A percentile compares a stretch with the other conserved stretches of the same genome.
Evolutionary conservation across 2,888 invertebrate genomes (phyloP).

Genomic region (Cerastis leucographa): DNA sequence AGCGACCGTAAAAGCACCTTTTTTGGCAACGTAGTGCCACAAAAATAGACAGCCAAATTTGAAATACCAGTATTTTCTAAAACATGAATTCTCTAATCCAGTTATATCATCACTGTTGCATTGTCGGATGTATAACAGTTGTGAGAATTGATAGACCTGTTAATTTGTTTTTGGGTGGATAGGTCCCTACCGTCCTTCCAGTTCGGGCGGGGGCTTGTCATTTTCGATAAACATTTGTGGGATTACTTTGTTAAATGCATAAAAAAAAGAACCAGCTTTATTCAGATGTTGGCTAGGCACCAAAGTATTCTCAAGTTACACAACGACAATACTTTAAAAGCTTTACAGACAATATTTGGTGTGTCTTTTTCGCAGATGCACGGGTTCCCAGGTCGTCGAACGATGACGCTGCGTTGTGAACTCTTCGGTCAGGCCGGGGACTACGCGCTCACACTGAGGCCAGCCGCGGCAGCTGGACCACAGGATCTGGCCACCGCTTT

Average conservation of each 20-base stretch:
- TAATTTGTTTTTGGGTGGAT: background rate
- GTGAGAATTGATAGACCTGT: background rate
- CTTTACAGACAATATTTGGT: background rate
- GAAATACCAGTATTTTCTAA: background rate
- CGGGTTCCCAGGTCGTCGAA: constrained; percentile 92
- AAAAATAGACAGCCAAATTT: constrained; percentile 1
- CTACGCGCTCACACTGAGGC: constrained; percentile 94
- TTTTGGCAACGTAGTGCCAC: background rate
- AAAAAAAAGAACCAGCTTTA: too few species aligned
- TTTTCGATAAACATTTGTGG: background rate
- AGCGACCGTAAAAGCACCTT: background rate
- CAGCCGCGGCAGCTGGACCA: constrained; percentile 91
- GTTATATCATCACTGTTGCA: too few species aligned
- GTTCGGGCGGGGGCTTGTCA: background rate
- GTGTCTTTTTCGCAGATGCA: constrained; percentile 78
- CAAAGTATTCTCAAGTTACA: background rate
- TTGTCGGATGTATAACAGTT: background rate
- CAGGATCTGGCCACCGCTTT: constrained; percentile 93
- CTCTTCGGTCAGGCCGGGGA: constrained; percentile 96
- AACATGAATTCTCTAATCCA: background rate
- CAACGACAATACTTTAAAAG: background rate
- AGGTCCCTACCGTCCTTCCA: background rate
- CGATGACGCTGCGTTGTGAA: constrained; percentile 93
- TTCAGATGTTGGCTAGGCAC: background rate
- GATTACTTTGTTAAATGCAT: background rate